Percentiles rank a stretch among this genome's conserved stretches.
Evolutionary conservation across 2,113 vertebrate species (phyloP).

Genomic region (Onychorhynchus coronatus): DNA sequence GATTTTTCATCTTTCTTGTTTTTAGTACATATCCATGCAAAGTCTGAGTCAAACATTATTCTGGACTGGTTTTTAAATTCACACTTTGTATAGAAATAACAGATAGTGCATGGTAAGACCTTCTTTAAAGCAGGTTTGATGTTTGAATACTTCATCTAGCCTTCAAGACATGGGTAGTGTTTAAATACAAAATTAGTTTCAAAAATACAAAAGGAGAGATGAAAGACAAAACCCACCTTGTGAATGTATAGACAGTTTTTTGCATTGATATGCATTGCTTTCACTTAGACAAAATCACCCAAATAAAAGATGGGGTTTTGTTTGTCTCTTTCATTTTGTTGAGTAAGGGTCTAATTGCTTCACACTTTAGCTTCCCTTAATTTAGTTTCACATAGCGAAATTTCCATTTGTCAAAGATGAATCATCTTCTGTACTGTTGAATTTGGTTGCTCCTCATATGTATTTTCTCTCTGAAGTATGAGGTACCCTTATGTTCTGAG

Average conservation of each 20-base stretch:
- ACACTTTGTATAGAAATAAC: not conserved
- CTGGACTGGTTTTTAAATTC: not conserved
- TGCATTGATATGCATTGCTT: not conserved
- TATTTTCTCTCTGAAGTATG: not conserved
- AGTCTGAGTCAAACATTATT: not conserved
- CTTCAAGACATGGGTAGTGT: not conserved
- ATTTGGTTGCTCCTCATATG: not conserved
- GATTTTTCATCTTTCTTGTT: not conserved
- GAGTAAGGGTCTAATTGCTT: not conserved
- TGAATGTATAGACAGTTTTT: not conserved
- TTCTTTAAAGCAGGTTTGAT: not conserved
- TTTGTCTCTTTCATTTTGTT: not conserved
- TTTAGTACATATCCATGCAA: not conserved
- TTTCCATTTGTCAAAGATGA: not conserved
- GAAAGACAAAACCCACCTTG: not conserved
- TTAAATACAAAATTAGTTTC: not conserved
- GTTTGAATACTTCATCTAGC: not conserved
- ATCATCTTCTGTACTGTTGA: not conserved
- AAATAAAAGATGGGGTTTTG: not conserved
- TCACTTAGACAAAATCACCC: not conserved
- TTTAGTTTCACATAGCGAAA: not conserved
- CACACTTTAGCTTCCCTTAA: not conserved
- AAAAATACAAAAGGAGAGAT: not conserved
- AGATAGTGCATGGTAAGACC: not conserved
- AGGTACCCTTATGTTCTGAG: not conserved